Evolutionary conservation across 2,888 invertebrate species (phyloP).

Genomic region (Siphlonurus alternatus): DNA sequence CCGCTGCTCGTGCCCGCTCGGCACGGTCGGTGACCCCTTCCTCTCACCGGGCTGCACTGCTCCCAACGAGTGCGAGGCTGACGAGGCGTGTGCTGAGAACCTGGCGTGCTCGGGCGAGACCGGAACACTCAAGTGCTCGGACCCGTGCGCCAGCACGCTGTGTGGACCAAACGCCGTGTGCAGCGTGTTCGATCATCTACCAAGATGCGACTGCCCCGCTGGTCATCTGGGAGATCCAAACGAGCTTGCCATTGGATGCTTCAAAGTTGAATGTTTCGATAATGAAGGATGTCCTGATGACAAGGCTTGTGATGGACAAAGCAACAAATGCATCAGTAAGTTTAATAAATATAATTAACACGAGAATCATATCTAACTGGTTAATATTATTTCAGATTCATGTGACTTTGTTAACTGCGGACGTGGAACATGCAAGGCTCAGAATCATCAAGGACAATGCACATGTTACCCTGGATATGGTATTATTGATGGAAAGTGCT

Average conservation of each 20-base stretch:
- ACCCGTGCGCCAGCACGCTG: slow-evolving; percentile 50
- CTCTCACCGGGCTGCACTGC: slow-evolving; percentile 56
- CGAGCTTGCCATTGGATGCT: slow-evolving; percentile 62
- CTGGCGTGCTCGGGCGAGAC: slow-evolving; percentile 42
- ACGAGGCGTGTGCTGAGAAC: slow-evolving; percentile 56
- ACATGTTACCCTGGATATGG: slow-evolving; percentile 59
- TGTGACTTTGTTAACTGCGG: slow-evolving; percentile 64
- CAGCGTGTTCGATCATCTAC: slow-evolving; percentile 49
- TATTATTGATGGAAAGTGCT: slow-evolving; percentile 44
- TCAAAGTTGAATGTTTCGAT: slow-evolving; percentile 71
- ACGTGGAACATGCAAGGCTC: slow-evolving; percentile 58
- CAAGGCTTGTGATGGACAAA: slow-evolving; percentile 55
- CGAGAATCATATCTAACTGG: not conserved
- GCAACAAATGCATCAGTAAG: slow-evolving; percentile 63
- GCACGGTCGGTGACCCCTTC: slow-evolving; percentile 57
- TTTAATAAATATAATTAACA: slow-evolving; percentile 12
- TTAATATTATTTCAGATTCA: slow-evolving; percentile 40
- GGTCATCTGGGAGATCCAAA: slow-evolving; percentile 69
- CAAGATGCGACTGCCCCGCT: slow-evolving; percentile 58
- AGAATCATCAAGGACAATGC: slow-evolving; percentile 54
- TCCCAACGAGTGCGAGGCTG: slow-evolving; percentile 56
- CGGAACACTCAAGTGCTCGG: slow-evolving; percentile 54
- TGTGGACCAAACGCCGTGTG: slow-evolving; percentile 70
- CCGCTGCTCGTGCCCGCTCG: slow-evolving; percentile 59
- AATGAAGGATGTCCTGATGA: slow-evolving; percentile 57